Conservation (phyloP, 2,888 invertebrate species). For the Drosophila affinis region DNA sequence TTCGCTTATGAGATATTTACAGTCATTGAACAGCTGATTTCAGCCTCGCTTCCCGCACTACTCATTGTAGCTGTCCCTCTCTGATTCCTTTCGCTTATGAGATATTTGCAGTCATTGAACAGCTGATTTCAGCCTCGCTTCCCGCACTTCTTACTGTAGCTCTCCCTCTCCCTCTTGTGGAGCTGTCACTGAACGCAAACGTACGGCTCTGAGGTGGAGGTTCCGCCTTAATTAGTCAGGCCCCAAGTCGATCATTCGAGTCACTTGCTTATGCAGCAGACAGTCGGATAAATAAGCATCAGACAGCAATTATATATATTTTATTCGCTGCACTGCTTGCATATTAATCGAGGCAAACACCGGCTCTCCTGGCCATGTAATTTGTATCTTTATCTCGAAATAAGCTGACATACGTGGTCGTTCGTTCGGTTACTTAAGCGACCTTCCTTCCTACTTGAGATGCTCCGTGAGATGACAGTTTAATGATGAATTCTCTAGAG, state of each 20-base stretch:
- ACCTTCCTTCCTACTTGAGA: slow-evolving; percentile 32
- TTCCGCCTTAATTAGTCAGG: slow-evolving; percentile 65
- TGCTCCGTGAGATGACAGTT: slow-evolving; percentile 16
- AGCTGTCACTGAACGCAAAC: slow-evolving; percentile 24
- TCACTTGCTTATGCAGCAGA: slow-evolving; percentile 43
- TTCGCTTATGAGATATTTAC: too few relatives aligned
- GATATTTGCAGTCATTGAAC: neutral
- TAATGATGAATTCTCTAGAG: slow-evolving; percentile 24
- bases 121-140: neutral
- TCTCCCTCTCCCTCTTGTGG: slow-evolving; percentile 1
- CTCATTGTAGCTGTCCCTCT: neutral
- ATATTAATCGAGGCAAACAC: slow-evolving; percentile 55
- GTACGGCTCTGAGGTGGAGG: slow-evolving; percentile 39
- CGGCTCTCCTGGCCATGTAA: slow-evolving; percentile 24
- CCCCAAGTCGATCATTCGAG: slow-evolving; percentile 54
- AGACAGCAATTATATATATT: slow-evolving; percentile 57
- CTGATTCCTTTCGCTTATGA: too few relatives aligned
- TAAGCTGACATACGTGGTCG: slow-evolving; percentile 47
- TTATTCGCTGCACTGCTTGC: slow-evolving; percentile 60
- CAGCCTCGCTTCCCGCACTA: neutral
- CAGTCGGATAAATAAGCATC: slow-evolving; percentile 34
- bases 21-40: neutral
- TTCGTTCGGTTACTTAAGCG: slow-evolving; percentile 1
- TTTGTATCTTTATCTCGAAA: slow-evolving; percentile 44
- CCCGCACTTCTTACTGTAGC: neutral